A percentile compares a stretch with the other conserved stretches of the same genome.
These are phyloP conservation scores for Stegodyphus mimosarum DNA, from an alignment of 1,140 invertebrate genomes.

Conservation along the genomic window DNA sequence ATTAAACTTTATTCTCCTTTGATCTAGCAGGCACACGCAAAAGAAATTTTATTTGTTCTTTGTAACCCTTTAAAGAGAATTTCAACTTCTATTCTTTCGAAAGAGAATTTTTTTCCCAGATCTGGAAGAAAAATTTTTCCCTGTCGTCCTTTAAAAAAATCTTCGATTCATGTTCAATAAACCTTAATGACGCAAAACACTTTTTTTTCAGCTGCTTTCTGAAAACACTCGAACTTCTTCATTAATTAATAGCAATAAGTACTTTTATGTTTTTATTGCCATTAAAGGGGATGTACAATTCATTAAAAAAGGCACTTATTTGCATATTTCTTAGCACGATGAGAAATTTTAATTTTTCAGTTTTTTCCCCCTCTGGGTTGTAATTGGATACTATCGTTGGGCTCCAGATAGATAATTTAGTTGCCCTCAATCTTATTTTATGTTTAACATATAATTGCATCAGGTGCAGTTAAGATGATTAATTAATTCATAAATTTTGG, in stretches of 20 bases:
- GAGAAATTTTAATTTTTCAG: constrained; percentile 17
- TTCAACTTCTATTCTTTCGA: no score
- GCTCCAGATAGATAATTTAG: background rate
- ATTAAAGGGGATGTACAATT: constrained; percentile 15
- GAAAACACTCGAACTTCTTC: constrained; percentile 19
- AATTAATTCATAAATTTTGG: constrained; percentile 46
- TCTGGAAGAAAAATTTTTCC: background rate
- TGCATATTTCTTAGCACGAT: constrained; percentile 5
- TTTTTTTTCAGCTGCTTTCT: constrained; percentile 1
- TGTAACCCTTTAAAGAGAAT: no score
- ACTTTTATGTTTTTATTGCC: constrained; percentile 12
- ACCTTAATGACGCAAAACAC: constrained; percentile 33
- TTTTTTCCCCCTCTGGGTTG: constrained; percentile 2
- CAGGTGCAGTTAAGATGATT: background rate
- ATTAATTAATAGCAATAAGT: constrained; percentile 36
- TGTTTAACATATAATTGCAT: constrained; percentile 36
- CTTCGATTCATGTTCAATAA: constrained; percentile 36
- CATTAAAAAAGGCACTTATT: constrained; percentile 27
- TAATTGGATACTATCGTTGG: constrained; percentile 13
- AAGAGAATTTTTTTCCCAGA: background rate
- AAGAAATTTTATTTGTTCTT: no score
- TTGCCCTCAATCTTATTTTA: constrained; percentile 26
- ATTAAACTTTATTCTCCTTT: no score
- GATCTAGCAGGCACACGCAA: no score
- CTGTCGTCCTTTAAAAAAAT: background rate